These are phyloP conservation scores for Podarcis lilfordi DNA, from an alignment of 2,797 vertebrate species.

Conservation along the genomic window DNA sequence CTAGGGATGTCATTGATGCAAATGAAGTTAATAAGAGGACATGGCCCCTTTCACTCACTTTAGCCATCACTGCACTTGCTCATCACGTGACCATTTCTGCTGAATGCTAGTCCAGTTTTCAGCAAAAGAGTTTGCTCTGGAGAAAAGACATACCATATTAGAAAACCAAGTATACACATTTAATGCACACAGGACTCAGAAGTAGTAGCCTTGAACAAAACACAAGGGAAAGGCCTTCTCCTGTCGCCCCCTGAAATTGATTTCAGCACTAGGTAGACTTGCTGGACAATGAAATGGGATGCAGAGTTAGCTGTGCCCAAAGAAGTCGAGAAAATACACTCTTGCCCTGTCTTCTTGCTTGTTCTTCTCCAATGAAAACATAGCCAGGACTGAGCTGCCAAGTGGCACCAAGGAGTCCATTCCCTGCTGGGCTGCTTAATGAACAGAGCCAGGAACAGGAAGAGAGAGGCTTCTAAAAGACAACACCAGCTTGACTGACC, in stretches of 20 bases:
- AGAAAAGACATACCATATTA: not conserved
- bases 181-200: conserved; percentile 1
- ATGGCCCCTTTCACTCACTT: not conserved
- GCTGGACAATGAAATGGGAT: not conserved
- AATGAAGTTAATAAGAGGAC: too few species aligned
- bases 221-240: not conserved
- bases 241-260: too few species aligned
- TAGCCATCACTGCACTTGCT: too few species aligned
- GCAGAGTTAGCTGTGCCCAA: not conserved
- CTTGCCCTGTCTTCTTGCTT: not conserved
- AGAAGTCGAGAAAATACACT: not conserved
- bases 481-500: fast-evolving
- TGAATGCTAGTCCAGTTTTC: not conserved
- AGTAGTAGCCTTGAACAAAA: not conserved
- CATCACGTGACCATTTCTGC: not conserved
- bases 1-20: too few species aligned
- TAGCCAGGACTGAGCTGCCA: not conserved
- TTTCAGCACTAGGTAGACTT: not conserved
- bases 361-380: too few species aligned
- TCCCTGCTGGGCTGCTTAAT: too few species aligned
- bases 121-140: not conserved
- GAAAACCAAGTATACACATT: not conserved
- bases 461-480: not conserved
- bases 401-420: not conserved
- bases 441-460: too few species aligned